Evolutionary conservation across 2,797 vertebrate genomes (phyloP).

Genomic region (Epinephelus awoara): DNA sequence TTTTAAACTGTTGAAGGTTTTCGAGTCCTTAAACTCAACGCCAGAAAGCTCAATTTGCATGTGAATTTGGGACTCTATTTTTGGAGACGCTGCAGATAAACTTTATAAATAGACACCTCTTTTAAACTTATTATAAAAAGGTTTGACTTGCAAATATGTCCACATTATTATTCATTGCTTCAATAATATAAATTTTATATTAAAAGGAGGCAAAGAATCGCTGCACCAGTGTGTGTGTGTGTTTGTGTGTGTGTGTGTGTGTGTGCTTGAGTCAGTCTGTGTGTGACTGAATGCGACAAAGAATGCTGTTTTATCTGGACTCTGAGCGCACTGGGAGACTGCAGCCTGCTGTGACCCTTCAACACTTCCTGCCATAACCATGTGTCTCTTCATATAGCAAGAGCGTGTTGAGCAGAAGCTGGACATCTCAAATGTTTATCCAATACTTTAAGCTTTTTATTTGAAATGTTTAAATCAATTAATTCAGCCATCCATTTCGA

Average conservation of each 20-base stretch:
- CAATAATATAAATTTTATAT: slow-evolving; percentile 5
- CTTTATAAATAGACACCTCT: slow-evolving; percentile 32
- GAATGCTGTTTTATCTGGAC: not conserved
- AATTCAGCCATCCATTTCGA: not conserved
- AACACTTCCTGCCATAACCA: slow-evolving; percentile 6
- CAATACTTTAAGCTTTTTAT: too few species aligned
- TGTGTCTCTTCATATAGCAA: not conserved
- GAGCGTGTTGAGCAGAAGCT: too few species aligned
- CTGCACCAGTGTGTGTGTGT: not conserved
- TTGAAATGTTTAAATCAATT: not conserved
- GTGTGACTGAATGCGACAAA: not conserved
- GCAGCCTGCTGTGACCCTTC: not conserved
- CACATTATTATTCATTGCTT: slow-evolving; percentile 6
- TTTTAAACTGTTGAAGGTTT: not conserved
- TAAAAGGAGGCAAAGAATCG: not conserved
- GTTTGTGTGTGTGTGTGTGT: not conserved
- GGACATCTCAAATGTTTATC: too few species aligned
- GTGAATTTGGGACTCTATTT: slow-evolving; percentile 50
- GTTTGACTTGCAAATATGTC: slow-evolving; percentile 43
- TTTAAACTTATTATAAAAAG: slow-evolving; percentile 17
- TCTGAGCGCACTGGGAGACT: not conserved
- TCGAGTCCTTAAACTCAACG: slow-evolving; percentile 12
- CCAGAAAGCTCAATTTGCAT: slow-evolving; percentile 34
- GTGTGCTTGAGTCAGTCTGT: not conserved
- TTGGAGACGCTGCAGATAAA: slow-evolving; percentile 31